These are phyloP conservation scores for Riparia riparia DNA, from an alignment of 2,113 vertebrate genomes.

Conservation along the genomic window DNA sequence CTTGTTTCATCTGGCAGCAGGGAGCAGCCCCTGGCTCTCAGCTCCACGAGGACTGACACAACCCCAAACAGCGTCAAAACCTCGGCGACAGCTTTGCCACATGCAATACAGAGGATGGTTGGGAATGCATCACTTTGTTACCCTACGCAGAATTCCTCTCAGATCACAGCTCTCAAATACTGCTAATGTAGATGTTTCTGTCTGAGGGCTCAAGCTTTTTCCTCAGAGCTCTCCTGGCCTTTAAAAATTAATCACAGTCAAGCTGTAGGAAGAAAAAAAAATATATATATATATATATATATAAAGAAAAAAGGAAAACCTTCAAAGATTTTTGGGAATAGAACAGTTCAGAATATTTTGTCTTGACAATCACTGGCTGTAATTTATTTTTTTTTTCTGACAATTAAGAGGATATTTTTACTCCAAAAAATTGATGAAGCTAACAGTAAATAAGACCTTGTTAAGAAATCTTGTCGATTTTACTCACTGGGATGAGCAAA, in stretches of 20 bases:
- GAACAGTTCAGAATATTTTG: not conserved
- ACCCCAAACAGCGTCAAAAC: not conserved
- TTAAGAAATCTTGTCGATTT: not conserved
- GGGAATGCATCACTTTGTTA: not conserved
- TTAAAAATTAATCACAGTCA: slow-evolving; percentile 41
- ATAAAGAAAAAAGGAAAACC: not conserved
- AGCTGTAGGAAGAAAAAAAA: not conserved
- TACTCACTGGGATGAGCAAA: not conserved
- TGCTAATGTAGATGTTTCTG: not conserved
- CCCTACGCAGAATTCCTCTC: not conserved
- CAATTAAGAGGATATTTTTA: not conserved
- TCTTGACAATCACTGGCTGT: not conserved
- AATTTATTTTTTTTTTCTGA: not conserved
- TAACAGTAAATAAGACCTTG: not conserved
- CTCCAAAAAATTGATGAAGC: not conserved
- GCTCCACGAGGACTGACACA: not conserved
- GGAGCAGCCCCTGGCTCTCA: not conserved
- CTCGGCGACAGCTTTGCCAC: not conserved
- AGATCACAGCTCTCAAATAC: not conserved
- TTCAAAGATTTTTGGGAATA: not conserved
- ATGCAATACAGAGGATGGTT: not conserved
- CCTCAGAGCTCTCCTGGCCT: not conserved
- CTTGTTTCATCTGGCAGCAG: not conserved
- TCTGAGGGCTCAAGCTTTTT: not conserved
- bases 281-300: too few relatives aligned